Conservation (phyloP, 2,888 invertebrate genomes). For the Polymixis lichenea region DNA sequence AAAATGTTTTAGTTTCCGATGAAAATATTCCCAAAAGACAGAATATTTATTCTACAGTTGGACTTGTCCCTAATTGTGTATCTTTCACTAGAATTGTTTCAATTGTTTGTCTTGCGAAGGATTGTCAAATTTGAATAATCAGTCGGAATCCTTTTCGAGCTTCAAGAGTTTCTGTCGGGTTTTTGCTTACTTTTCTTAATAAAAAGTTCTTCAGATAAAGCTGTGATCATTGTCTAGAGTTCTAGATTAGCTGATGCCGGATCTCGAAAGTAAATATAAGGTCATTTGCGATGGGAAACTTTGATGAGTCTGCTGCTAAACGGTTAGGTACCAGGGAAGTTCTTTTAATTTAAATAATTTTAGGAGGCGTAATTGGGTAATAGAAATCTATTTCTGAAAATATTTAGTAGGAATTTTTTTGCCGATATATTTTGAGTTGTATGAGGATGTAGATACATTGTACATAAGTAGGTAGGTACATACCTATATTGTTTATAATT, state of each 20-base stretch:
- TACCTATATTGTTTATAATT: background rate
- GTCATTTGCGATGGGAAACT: constrained; percentile 16
- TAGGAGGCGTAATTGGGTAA: too few relatives aligned
- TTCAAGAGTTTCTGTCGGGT: constrained; percentile 46
- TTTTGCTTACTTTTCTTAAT: constrained; percentile 55
- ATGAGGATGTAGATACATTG: background rate
- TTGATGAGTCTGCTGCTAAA: constrained; percentile 16
- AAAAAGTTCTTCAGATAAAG: constrained; percentile 52
- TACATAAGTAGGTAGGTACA: background rate
- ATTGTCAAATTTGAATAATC: constrained; percentile 75
- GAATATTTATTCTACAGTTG: constrained; percentile 72
- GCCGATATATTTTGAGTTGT: too few relatives aligned
- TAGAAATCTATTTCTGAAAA: background rate
- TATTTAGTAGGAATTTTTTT: too few relatives aligned
- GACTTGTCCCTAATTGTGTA: constrained; percentile 76
- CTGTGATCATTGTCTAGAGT: constrained; percentile 57
- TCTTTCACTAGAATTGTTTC: constrained; percentile 72
- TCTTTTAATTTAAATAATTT: background rate
- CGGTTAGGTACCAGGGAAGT: background rate
- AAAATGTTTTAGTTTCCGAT: constrained; percentile 54
- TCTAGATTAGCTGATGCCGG: constrained; percentile 42
- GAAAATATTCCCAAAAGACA: constrained; percentile 51
- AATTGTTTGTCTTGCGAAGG: constrained; percentile 74
- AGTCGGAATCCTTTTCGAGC: constrained; percentile 53
- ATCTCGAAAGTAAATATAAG: constrained; percentile 25